Conservation (phyloP, 2,797 vertebrate species). For the Okamejei kenojei region DNA sequence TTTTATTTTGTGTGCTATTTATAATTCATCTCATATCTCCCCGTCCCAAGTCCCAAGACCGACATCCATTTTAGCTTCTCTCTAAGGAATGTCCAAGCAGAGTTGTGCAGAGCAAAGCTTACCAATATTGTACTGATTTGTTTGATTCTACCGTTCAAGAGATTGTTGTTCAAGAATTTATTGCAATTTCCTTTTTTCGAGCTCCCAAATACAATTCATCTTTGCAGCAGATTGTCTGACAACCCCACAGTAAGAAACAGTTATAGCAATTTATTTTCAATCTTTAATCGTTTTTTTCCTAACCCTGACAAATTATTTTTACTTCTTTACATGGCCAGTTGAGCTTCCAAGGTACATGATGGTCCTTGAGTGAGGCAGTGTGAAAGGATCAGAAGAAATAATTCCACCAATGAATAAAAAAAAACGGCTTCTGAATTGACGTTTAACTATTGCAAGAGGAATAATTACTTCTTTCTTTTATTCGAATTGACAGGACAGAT, state of each 20-base stretch:
- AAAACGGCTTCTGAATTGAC: background rate
- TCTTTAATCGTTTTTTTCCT: background rate
- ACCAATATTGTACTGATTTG: background rate
- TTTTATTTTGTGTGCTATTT: background rate
- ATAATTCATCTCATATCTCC: background rate
- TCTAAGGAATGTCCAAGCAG: background rate
- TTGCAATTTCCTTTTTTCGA: too few species aligned
- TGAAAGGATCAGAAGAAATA: background rate
- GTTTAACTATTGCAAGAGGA: background rate
- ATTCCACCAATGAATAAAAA: background rate
- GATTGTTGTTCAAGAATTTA: background rate
- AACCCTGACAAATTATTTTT: background rate
- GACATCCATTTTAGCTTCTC: background rate
- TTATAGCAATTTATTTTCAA: background rate
- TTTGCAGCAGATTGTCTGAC: background rate
- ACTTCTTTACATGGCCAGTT: background rate
- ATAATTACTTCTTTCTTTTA: background rate
- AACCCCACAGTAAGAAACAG: background rate
- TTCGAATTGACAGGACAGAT: background rate
- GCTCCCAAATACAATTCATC: background rate
- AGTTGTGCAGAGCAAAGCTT: background rate
- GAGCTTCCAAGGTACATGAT: background rate
- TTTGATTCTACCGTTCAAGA: background rate
- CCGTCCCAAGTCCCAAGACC: background rate
- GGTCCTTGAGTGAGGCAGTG: background rate